Percentiles rank a stretch among this genome's conserved stretches.
Evolutionary conservation across 1,140 invertebrate species (phyloP).

Genomic region (Halesus radiatus): DNA sequence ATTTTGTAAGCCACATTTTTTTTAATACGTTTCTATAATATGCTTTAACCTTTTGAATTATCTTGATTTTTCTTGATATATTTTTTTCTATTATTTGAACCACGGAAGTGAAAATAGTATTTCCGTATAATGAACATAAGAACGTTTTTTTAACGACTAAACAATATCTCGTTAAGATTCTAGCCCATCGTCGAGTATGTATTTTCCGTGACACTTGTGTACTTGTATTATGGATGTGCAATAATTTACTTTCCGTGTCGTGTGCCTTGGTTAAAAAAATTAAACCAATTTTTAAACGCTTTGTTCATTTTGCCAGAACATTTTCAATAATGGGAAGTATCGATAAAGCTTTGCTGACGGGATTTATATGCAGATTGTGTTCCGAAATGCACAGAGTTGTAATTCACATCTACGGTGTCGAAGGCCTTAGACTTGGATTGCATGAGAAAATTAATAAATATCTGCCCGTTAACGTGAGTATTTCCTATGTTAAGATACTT

Average conservation of each 20-base stretch:
- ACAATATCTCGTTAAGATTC: not conserved
- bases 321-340: slow-evolving; percentile 77
- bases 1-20: no score
- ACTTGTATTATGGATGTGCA: slow-evolving; percentile 5
- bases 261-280: not conserved
- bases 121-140: not conserved
- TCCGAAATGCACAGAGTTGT: slow-evolving; percentile 85
- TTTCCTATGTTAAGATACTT: not conserved
- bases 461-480: slow-evolving; percentile 80
- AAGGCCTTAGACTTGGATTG: slow-evolving; percentile 78
- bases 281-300: slow-evolving; percentile 7
- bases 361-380: slow-evolving; percentile 84
- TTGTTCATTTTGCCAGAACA: not conserved
- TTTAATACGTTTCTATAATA: no score
- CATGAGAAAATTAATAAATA: slow-evolving; percentile 83
- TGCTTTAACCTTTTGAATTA: no score
- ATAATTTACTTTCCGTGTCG: not conserved
- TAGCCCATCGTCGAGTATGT: not conserved
- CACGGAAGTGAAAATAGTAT: not conserved
- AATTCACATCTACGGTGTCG: slow-evolving; percentile 83
- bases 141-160: not conserved
- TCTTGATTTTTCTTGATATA: no score
- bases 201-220: slow-evolving; percentile 26
- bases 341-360: slow-evolving; percentile 81
- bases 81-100: no score